These are phyloP conservation scores for Lacerta bilineata DNA, from an alignment of 2,797 vertebrate genomes.

Conservation along the genomic window DNA sequence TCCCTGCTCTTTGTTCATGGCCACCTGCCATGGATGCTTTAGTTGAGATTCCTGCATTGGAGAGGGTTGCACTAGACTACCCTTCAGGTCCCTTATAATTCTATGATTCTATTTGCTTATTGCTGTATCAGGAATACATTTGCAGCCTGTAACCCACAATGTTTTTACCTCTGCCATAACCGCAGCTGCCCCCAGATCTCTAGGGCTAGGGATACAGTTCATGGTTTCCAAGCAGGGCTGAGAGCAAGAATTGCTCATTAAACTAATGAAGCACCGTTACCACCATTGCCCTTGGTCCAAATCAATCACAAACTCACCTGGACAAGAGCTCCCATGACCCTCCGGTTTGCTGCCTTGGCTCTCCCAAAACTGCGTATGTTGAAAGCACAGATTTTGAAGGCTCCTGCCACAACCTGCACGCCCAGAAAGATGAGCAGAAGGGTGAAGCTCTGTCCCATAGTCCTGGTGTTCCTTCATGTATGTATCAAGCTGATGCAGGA, in stretches of 20 bases:
- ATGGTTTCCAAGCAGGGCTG: background rate
- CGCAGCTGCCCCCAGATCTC: background rate
- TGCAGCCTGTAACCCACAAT: background rate
- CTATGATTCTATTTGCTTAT: background rate
- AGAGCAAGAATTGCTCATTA: too few species aligned
- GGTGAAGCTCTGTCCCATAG: slow-evolving; percentile 4
- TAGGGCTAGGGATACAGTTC: background rate
- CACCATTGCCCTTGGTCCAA: background rate
- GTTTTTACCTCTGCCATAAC: background rate
- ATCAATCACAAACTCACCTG: slow-evolving; percentile 73
- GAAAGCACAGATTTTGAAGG: slow-evolving; percentile 88
- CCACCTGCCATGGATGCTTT: too few species aligned
- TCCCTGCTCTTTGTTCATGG: background rate
- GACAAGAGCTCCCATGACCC: slow-evolving; percentile 78
- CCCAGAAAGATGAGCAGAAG: slow-evolving; percentile 47
- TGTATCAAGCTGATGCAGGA: background rate
- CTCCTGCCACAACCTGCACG: slow-evolving; percentile 13
- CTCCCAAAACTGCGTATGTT: slow-evolving; percentile 86
- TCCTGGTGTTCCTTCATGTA: background rate
- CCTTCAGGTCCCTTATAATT: too few species aligned
- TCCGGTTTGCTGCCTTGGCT: slow-evolving; percentile 79
- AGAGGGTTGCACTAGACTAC: too few species aligned
- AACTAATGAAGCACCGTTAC: background rate
- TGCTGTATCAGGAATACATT: background rate
- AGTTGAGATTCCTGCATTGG: too few species aligned